Evolutionary conservation across 2,888 invertebrate species (phyloP), one percentile per base, ranked within the genome.

Genomic region (Spodoptera picta): DNA sequence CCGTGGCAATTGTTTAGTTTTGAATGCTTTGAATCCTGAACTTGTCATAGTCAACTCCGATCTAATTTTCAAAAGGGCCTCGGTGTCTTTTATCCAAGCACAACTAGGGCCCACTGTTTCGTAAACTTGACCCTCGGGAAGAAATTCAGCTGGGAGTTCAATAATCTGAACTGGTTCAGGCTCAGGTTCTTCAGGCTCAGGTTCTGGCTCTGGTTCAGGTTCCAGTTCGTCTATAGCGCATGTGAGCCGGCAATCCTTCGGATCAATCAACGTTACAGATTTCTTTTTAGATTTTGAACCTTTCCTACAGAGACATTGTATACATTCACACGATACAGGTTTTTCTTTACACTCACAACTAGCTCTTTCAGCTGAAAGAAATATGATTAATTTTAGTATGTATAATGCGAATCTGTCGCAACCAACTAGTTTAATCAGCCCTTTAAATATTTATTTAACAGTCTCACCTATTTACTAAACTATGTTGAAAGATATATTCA

Each of bases 1-100:
- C 9, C 19, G 4, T 23, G 2, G 2, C 47, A 19, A 43, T 42
- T 11, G 66, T 12, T 24, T 47, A 1, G 3, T 50, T 11, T 47
- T 66, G 11, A 14, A n/a, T 43, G 31, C 14, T 19, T 42, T 58
- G 9, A 65, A 50, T 36, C 50, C 67, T 43, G 58, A 57, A 24
- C 41, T 57, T 9, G 45, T 42, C 1, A 7, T 45, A 10, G 58
- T 42, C 14, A 50, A 14, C 5, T 50, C 14, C 42, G 66, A 65
- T 49, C 31, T 42, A n/a, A 66, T 1, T 42, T 23, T 46, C 24
- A 36, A 36, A 9, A 50, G 14, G 0, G 45, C 45, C 6, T 23
- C 36, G 31, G 31, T 45, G n/a, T 57, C 27, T 36, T 36, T 5
- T 50, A 58, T 9, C 48, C 55, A 44, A 10, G 42, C 24, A 44